Evolutionary conservation across 2,797 vertebrate genomes (phyloP).

Genomic region (Ficedula albicollis): DNA sequence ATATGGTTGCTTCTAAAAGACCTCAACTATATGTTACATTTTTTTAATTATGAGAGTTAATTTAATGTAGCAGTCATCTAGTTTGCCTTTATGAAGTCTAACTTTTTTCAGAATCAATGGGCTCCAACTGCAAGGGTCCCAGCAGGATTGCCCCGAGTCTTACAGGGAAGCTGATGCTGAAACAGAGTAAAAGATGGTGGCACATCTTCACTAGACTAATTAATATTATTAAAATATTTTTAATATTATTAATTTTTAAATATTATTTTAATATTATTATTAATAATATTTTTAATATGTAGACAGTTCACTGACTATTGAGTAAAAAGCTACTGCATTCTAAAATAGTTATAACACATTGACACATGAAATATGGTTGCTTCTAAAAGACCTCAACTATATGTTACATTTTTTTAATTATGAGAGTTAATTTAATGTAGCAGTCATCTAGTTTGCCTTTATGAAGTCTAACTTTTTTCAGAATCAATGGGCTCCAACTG

Average conservation of each 20-base stretch:
- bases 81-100: background rate
- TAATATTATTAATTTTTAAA: no score
- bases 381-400: background rate
- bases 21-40: background rate
- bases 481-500: background rate
- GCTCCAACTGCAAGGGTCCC: background rate
- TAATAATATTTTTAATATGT: background rate
- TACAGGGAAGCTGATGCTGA: background rate
- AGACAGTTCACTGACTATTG: background rate
- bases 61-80: background rate
- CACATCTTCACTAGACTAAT: background rate
- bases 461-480: background rate
- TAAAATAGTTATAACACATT: background rate
- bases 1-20: background rate
- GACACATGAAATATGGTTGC: rapidly evolving
- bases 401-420: background rate
- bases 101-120: background rate
- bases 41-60: background rate
- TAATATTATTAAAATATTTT: no score
- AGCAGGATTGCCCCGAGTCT: background rate
- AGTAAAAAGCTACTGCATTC: background rate
- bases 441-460: background rate
- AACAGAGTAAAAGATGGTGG: background rate
- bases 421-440: background rate
- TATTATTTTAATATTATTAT: no score